phyloP scores from a whole-genome alignment of 2,797 vertebrate genomes.

The Catamblyrhynchus diadema region DNA sequence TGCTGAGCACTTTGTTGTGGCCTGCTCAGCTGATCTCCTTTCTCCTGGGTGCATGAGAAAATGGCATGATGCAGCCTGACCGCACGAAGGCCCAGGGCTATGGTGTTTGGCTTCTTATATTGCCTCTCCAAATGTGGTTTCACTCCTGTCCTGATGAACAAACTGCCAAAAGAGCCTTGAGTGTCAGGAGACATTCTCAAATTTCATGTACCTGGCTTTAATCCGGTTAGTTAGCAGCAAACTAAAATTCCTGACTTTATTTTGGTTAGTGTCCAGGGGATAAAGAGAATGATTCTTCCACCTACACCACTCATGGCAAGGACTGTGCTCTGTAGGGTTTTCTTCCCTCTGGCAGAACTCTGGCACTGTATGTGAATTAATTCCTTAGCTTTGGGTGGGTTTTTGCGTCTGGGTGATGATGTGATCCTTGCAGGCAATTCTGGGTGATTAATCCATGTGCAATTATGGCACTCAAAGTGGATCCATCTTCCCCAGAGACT shows the following conservation, averaged over 20 bases:
- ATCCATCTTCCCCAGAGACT: neutral
- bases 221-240: neutral
- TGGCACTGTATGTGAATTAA: neutral
- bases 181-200: neutral
- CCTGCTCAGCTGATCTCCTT: neutral
- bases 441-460: neutral
- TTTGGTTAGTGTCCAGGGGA: neutral
- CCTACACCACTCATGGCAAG: neutral
- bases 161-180: neutral
- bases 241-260: neutral
- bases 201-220: conserved; percentile 19
- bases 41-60: neutral
- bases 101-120: neutral
- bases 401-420: neutral
- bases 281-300: neutral
- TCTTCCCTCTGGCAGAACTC: neutral
- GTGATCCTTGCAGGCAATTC: neutral
- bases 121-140: neutral
- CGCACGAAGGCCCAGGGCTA: neutral
- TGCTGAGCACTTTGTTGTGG: neutral
- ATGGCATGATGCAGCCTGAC: neutral
- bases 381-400: neutral
- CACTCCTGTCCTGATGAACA: neutral
- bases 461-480: neutral
- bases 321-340: neutral